A percentile compares a stretch with the other conserved stretches of the same genome.
Evolutionary conservation across 2,113 vertebrate genomes (phyloP).

Genomic region (Leptocoma aspasia): DNA sequence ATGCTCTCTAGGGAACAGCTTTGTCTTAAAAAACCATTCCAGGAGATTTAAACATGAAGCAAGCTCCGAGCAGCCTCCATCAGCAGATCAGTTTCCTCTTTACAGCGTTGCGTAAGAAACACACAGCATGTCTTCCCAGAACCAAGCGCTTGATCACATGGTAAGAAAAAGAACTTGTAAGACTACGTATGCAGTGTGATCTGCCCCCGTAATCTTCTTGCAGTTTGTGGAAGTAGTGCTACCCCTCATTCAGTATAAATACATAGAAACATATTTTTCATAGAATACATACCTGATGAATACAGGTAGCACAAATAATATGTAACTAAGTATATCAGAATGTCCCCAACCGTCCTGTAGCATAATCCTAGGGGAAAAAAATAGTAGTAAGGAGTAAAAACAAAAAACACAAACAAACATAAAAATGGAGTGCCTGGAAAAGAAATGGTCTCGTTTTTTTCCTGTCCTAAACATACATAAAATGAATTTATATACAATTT

Average conservation of each 20-base stretch:
- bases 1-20: neutral
- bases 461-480: neutral
- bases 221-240: neutral
- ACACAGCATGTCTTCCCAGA: neutral
- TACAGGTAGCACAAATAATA: neutral
- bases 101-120: neutral
- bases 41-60: neutral
- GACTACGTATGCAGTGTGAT: accelerated
- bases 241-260: neutral
- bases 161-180: too few relatives aligned
- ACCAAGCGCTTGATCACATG: accelerated
- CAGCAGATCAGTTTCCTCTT: neutral
- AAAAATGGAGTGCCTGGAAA: accelerated
- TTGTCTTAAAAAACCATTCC: neutral
- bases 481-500: neutral
- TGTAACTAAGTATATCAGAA: neutral
- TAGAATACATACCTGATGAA: neutral
- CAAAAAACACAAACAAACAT: too few relatives aligned
- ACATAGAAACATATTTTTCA: neutral
- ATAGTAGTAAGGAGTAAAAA: neutral
- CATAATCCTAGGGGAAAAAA: neutral
- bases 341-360: neutral
- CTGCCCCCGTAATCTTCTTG: neutral
- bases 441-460: neutral
- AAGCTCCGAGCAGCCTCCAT: neutral